Conservation (phyloP, 2,113 vertebrate genomes). For the Cephalopterus ornatus region DNA sequence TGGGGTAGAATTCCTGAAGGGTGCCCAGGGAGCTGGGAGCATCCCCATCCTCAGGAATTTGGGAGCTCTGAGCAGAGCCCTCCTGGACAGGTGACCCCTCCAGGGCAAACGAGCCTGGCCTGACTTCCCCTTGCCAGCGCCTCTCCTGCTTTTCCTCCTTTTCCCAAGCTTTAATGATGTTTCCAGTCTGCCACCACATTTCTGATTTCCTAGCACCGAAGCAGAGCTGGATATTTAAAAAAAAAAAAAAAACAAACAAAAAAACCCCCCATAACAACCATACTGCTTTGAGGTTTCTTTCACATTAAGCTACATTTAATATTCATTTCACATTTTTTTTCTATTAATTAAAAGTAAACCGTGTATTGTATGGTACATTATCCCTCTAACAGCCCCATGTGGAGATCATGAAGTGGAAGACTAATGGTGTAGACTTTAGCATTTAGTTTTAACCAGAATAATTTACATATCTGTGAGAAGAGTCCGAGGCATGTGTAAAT, state of each 20-base stretch:
- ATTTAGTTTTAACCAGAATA: constrained; percentile 92
- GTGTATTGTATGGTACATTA: constrained; percentile 99
- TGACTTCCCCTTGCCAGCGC: neutral
- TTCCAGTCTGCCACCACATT: neutral
- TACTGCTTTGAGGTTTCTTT: constrained; percentile 81
- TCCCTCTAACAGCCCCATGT: constrained; percentile 99
- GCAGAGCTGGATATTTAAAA: constrained; percentile 72
- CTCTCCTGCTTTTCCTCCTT: neutral
- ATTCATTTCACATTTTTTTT: constrained; percentile 94
- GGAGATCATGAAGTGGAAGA: constrained; percentile 99
- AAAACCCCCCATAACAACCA: constrained; percentile 16
- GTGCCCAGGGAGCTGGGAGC: neutral
- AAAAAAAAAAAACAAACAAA: neutral
- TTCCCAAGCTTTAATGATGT: neutral
- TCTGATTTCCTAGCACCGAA: constrained; percentile 68
- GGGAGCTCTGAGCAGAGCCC: neutral
- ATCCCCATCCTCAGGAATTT: neutral
- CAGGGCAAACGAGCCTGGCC: neutral
- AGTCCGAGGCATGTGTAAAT: constrained; percentile 93
- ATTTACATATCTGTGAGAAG: constrained; percentile 95
- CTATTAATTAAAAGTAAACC: constrained; percentile 99
- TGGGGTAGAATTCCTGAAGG: neutral
- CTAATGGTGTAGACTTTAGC: constrained; percentile 99
- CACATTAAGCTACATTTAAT: constrained; percentile 97
- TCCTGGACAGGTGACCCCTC: neutral